Conservation (phyloP, 35 echinoderm and acorn worm genomes). For the Ophioderma brevispina region DNA sequence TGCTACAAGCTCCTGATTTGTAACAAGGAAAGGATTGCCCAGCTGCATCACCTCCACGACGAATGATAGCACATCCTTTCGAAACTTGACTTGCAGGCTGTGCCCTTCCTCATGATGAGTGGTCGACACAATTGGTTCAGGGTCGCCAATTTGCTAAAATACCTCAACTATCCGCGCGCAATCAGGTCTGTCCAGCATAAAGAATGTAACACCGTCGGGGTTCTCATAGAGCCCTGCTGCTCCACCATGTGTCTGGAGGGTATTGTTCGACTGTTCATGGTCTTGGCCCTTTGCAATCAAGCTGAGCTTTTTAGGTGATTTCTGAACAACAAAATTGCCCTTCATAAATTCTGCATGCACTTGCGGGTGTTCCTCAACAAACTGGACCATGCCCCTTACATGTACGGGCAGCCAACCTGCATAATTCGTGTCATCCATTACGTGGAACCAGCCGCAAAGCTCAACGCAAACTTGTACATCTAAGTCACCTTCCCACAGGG, state of each 20-base stretch:
- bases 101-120: slow-evolving; percentile 29
- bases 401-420: no score
- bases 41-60: slow-evolving; percentile 28
- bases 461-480: slow-evolving; percentile 52
- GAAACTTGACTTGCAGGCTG: no score
- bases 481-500: no score
- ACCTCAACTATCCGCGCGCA: no score
- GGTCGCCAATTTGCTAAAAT: neutral
- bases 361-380: no score
- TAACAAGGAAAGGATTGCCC: slow-evolving; percentile 41
- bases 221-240: no score
- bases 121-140: neutral
- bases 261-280: slow-evolving; percentile 78
- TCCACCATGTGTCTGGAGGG: no score
- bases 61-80: slow-evolving; percentile 32
- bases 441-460: slow-evolving; percentile 36
- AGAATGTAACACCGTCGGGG: no score
- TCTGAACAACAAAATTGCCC: slow-evolving; percentile 42
- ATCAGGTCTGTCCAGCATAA: no score
- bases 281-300: slow-evolving; percentile 56
- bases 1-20: no score
- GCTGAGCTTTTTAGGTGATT: slow-evolving; percentile 51
- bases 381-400: no score
- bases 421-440: no score
- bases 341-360: slow-evolving; percentile 15